Percentiles rank a stretch among this genome's conserved stretches.
Conservation (phyloP, 2,797 vertebrate species). For the Sebastes jordani region DNA sequence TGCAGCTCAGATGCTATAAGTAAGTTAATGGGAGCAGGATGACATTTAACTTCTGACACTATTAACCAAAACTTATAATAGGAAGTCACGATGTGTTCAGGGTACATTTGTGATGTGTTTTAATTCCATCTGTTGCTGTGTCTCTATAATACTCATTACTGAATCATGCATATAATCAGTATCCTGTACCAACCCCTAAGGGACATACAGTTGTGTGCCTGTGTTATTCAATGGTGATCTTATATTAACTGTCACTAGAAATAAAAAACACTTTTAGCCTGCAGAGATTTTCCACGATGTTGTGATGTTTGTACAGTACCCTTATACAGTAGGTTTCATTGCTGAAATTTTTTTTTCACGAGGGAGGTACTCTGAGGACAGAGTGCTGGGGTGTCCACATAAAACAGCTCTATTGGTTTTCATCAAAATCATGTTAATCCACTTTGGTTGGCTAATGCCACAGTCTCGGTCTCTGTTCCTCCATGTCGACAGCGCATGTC, state of each 20-base stretch:
- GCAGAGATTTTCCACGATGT: background rate
- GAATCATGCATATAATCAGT: background rate
- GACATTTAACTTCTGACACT: background rate
- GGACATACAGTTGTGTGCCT: background rate
- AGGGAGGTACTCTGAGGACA: background rate
- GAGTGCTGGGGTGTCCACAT: background rate
- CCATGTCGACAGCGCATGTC: conserved; percentile 28
- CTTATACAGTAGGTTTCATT: background rate
- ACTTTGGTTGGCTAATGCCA: conserved; percentile 29
- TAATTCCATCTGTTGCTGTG: background rate
- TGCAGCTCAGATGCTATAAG: background rate
- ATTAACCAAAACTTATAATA: background rate
- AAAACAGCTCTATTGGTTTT: conserved; percentile 20
- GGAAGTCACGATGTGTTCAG: background rate
- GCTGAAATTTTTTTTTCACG: background rate
- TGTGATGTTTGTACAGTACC: background rate
- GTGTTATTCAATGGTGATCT: background rate
- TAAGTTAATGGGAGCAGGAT: background rate
- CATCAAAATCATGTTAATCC: conserved; percentile 52
- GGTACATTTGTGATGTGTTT: background rate
- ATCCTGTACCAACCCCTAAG: background rate
- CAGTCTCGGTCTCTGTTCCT: background rate
- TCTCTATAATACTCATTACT: background rate
- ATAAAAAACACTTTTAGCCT: background rate
- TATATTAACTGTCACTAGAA: background rate